Percentiles rank a stretch among this genome's conserved stretches.
These are phyloP conservation scores for Onychorhynchus coronatus DNA, from an alignment of 2,113 vertebrate species.

Conservation along the genomic window DNA sequence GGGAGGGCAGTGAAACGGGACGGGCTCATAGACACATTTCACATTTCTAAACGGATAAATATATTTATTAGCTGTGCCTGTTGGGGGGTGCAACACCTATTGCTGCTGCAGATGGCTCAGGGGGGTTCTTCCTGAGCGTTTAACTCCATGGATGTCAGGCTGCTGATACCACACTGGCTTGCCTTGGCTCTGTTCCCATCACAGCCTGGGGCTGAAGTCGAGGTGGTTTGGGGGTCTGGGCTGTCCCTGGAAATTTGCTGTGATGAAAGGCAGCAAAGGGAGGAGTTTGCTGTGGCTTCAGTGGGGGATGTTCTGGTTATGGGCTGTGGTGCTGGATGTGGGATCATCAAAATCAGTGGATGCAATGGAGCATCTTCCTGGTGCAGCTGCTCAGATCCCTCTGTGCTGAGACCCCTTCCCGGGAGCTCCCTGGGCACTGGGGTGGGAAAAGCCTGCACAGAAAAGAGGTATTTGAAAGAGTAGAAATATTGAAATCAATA, in stretches of 20 bases:
- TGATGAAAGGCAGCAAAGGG: background rate
- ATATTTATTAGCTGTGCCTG: background rate
- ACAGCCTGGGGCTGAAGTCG: background rate
- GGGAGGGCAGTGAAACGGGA: background rate
- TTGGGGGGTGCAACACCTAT: background rate
- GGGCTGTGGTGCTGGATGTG: accelerated
- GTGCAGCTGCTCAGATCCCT: background rate
- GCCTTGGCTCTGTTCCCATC: background rate
- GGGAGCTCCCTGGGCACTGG: accelerated
- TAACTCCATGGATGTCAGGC: background rate
- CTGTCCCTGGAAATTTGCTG: background rate
- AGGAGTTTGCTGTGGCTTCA: background rate
- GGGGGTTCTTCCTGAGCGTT: background rate
- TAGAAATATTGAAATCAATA: accelerated
- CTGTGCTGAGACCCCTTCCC: accelerated
- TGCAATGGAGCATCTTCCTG: background rate
- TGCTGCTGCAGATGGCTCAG: background rate
- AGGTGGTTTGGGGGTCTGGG: background rate
- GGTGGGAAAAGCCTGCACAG: background rate
- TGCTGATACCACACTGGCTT: too few relatives aligned
- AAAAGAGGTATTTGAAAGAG: background rate
- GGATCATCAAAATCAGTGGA: background rate
- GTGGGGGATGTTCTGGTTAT: accelerated
- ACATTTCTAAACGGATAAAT: background rate
- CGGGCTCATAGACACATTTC: background rate